Base-by-base conservation (phyloP, 2,113 vertebrate genomes). In the Nansenia antarctica region DNA sequence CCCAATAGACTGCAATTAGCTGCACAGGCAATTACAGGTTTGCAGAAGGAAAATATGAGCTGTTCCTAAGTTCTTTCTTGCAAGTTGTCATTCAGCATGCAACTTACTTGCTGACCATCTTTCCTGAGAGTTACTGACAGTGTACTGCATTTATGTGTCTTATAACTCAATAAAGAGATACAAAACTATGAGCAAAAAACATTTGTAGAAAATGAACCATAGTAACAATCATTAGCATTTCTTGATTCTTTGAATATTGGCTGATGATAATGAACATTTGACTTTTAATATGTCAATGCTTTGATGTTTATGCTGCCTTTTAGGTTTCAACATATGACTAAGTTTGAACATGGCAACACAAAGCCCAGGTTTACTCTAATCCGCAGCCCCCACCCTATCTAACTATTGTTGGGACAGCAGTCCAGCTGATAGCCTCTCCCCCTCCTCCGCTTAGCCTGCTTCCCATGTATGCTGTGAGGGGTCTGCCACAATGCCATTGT, bases 401-500 rank as follows among this genome's bases (percentile, higher is more conserved):
- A 71, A 75, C 67, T 55, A 67, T 80, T 81, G 82, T 83, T 85
- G 71, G 79, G 72, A 73, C 73, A 82, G 42, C 72, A 65, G 65
- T 70, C 73, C 79, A 85, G 83, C 85, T 88, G 85, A 90, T 89
- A 67, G 31, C 72, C 42, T 65, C 67, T 60, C 69, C 70, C 45
- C 60, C 67, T 69, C 54, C 49, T 70, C 63, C 59, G 15, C 52
- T 55, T 62, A 79, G 42, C 65, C 70, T 53, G 74, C 72, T 71
- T 90, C 82, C 80, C 86, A 85, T 77, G 62, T 68, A 73, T 61
- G 71, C 64, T 64, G 57, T 29, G 72, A 80, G 78, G 74, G 72
- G 59, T 82, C 85, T 67, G 55, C 78, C 79, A 88, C 85, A 90
- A 87, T 87, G 83, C 83, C 79, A 89, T 91, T 92, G 87, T 91